phyloP scores from a whole-genome alignment of 1,140 invertebrate genomes.

The Yoshiicerus persimilis region DNA sequence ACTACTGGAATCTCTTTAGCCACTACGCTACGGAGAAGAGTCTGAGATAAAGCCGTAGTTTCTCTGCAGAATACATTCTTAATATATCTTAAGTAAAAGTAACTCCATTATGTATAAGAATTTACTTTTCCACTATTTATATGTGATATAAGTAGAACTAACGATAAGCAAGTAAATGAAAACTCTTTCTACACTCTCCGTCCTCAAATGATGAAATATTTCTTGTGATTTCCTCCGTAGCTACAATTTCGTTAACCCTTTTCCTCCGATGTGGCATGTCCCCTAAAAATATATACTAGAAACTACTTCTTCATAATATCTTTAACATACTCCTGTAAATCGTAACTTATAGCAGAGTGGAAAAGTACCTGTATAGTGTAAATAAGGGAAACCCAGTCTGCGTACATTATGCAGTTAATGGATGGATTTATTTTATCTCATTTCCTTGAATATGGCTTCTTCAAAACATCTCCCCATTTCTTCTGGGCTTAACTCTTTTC shows the following conservation, averaged over 20 bases:
- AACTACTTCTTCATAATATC: not conserved
- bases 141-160: no score
- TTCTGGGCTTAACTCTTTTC: not conserved
- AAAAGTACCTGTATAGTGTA: not conserved
- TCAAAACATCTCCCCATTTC: not conserved
- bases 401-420: constrained; percentile 23
- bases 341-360: no score
- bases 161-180: not conserved
- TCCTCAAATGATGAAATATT: not conserved
- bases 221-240: not conserved
- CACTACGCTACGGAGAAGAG: not conserved
- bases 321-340: no score
- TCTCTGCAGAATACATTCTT: not conserved
- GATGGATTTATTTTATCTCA: constrained; percentile 37
- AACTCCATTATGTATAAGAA: no score
- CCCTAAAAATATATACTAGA: not conserved
- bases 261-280: not conserved
- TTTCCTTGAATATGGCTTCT: not conserved
- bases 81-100: no score
- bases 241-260: not conserved
- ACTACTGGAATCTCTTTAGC: not conserved
- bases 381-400: not conserved
- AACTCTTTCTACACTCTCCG: not conserved
- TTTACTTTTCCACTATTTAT: no score
- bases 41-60: not conserved